Evolutionary conservation across 2,888 invertebrate genomes (phyloP).

Genomic region (Agonum fuliginosum): DNA sequence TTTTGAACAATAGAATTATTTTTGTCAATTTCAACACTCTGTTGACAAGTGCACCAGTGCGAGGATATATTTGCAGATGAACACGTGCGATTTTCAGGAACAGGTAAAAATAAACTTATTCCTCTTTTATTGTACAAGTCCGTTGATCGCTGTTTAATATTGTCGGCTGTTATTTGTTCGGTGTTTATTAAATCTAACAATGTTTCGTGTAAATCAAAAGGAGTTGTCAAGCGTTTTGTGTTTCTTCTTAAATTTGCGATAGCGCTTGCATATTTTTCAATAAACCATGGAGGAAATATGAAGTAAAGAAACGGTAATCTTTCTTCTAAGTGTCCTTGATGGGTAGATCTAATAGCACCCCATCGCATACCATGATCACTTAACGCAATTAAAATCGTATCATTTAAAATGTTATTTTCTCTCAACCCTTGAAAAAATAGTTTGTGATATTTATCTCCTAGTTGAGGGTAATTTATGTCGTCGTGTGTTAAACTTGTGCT

Average conservation of each 20-base stretch:
- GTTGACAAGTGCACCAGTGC: constrained; percentile 93
- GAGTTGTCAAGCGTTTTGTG: constrained; percentile 83
- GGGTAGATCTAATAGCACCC: constrained; percentile 88
- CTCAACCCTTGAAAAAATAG: constrained; percentile 77
- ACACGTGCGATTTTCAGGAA: constrained; percentile 85
- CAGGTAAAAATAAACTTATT: constrained; percentile 85
- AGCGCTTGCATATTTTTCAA: constrained; percentile 77
- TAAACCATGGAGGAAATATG: constrained; percentile 84
- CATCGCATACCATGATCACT: constrained; percentile 95
- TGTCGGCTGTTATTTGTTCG: constrained; percentile 71
- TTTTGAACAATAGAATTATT: constrained; percentile 75
- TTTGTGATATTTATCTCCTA: constrained; percentile 81
- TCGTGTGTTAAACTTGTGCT: constrained; percentile 90
- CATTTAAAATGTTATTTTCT: constrained; percentile 76
- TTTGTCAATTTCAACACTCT: constrained; percentile 76
- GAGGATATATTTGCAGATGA: constrained; percentile 84
- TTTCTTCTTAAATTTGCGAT: constrained; percentile 81
- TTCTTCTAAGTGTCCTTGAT: constrained; percentile 91
- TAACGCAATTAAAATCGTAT: constrained; percentile 83
- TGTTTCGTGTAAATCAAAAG: constrained; percentile 89
- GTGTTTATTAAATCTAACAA: constrained; percentile 80
- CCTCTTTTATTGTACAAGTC: constrained; percentile 73
- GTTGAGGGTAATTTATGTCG: constrained; percentile 84
- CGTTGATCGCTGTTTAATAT: constrained; percentile 37
- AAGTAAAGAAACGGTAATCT: constrained; percentile 88